Percentiles rank a stretch among this genome's conserved stretches.
Conservation (phyloP, 2,888 invertebrate species). For the Tinea trinotella region DNA sequence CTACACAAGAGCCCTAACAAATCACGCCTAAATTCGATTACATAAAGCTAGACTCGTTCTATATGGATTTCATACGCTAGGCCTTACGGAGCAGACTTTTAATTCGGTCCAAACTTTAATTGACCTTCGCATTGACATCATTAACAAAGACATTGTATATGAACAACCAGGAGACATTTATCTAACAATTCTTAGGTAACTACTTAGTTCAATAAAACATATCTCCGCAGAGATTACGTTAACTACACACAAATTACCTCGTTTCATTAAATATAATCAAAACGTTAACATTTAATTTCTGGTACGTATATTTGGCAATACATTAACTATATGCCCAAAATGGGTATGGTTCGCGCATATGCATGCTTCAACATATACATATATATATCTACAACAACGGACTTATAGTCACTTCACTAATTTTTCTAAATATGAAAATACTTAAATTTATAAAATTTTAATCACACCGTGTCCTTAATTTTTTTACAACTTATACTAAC, state of each 20-base stretch:
- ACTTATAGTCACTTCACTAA: conserved; percentile 50
- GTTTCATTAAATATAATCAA: conserved; percentile 15
- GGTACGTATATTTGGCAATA: conserved; percentile 63
- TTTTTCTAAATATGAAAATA: conserved; percentile 44
- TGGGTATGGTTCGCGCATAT: neutral
- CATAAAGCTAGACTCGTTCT: conserved; percentile 4
- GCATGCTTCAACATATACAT: too few relatives aligned
- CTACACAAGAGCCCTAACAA: neutral
- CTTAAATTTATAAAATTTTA: conserved; percentile 7
- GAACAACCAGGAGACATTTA: conserved; percentile 64
- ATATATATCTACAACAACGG: conserved; percentile 31
- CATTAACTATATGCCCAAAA: conserved; percentile 17
- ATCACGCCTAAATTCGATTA: conserved; percentile 2
- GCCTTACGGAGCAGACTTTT: conserved; percentile 12
- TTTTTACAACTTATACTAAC: conserved; percentile 7
- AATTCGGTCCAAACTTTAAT: conserved; percentile 53
- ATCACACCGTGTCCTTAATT: conserved; percentile 15
- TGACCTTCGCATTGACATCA: conserved; percentile 61
- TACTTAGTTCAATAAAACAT: conserved; percentile 7
- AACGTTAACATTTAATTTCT: conserved; percentile 16
- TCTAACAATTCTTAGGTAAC: conserved; percentile 49
- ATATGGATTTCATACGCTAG: conserved; percentile 6
- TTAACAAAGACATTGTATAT: conserved; percentile 30
- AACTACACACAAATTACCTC: conserved; percentile 11
- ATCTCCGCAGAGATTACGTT: conserved; percentile 9